phyloP scores from a whole-genome alignment of 2,888 invertebrate genomes.

The Cetonia aurata region DNA sequence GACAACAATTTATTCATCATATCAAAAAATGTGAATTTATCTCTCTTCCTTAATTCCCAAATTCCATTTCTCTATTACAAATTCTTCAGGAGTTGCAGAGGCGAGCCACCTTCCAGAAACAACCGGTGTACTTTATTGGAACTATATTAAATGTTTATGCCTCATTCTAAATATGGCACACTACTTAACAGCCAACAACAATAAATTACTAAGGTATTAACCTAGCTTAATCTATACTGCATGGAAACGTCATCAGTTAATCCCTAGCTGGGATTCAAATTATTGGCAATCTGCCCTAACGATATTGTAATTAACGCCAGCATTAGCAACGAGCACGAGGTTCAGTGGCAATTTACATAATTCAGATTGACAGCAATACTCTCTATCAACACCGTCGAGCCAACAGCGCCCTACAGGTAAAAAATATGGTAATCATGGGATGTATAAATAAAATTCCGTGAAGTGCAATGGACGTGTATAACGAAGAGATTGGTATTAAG shows the following conservation, averaged over 20 bases:
- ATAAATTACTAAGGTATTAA: constrained; percentile 22
- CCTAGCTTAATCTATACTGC: constrained; percentile 6
- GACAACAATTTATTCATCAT: no score
- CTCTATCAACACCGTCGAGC: constrained; percentile 8
- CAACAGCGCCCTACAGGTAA: constrained; percentile 18
- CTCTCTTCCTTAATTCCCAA: no score
- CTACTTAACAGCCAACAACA: not conserved
- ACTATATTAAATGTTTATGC: no score
- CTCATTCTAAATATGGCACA: no score
- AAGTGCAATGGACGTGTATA: not conserved
- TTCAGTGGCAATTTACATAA: constrained; percentile 30
- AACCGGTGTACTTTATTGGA: no score
- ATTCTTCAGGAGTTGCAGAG: no score
- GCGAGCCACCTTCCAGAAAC: no score
- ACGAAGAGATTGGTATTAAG: not conserved
- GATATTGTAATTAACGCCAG: constrained; percentile 26
- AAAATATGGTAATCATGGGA: constrained; percentile 20
- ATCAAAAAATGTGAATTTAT: no score
- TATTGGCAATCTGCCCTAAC: constrained; percentile 24
- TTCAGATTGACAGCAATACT: constrained; percentile 29
- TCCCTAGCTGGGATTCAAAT: constrained; percentile 20
- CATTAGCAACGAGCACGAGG: constrained; percentile 16
- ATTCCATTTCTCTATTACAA: no score
- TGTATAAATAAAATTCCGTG: constrained; percentile 25
- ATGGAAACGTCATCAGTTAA: constrained; percentile 8